Evolutionary conservation across 2,113 vertebrate species (phyloP).

Genomic region (Pelvicachromis taeniatus): DNA sequence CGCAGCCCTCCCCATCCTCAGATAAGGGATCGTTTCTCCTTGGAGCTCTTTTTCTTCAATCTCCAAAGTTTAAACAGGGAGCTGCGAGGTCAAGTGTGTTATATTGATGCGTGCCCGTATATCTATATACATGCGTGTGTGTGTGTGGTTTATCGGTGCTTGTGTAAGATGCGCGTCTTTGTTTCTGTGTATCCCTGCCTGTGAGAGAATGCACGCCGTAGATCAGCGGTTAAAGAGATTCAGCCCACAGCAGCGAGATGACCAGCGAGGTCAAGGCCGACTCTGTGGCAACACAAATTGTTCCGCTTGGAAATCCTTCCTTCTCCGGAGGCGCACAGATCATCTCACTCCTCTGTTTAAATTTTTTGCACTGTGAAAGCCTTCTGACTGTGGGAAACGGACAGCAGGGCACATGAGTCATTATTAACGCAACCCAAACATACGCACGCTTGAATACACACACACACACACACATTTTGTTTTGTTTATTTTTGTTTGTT

Average conservation of each 20-base stretch:
- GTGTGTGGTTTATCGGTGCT: slow-evolving; percentile 11
- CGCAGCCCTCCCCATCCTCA: neutral
- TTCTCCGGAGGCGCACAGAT: slow-evolving; percentile 33
- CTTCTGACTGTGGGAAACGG: neutral
- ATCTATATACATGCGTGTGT: neutral
- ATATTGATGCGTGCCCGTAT: slow-evolving; percentile 13
- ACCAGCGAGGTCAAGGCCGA: slow-evolving; percentile 63
- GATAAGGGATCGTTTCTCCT: neutral
- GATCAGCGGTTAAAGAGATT: slow-evolving; percentile 57
- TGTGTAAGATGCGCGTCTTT: slow-evolving; percentile 9
- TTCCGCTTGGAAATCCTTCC: slow-evolving; percentile 46
- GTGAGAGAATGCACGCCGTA: neutral
- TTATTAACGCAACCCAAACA: neutral
- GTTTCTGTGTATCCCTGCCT: neutral
- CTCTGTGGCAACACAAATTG: slow-evolving; percentile 64
- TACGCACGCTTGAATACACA: neutral
- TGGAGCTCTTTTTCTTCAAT: neutral
- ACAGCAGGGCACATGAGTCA: neutral
- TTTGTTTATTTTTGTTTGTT: neutral
- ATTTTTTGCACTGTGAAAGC: neutral
- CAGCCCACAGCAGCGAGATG: slow-evolving; percentile 49
- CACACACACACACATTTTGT: neutral
- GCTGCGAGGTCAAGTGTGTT: slow-evolving; percentile 57
- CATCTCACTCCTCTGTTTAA: neutral
- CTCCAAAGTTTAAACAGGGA: slow-evolving; percentile 19